These are phyloP conservation scores for Anisognathus igniventris DNA, from an alignment of 2,797 vertebrate genomes.

Conservation along the genomic window DNA sequence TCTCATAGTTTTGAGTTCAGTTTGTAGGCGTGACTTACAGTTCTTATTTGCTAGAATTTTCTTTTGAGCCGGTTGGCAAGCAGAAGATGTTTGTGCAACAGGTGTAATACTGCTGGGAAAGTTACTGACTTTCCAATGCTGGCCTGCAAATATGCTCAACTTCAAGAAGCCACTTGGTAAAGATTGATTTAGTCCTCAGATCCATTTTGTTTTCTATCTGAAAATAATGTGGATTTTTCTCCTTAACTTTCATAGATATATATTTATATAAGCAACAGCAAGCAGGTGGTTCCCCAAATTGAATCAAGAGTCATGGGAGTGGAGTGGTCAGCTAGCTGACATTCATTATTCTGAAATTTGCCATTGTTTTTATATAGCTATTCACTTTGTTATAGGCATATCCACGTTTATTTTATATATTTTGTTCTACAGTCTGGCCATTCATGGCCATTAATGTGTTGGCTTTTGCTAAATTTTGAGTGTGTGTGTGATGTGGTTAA, in stretches of 20 bases:
- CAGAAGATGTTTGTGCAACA: not conserved
- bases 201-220: not conserved
- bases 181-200: accelerated
- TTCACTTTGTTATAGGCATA: not conserved
- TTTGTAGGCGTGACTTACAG: not conserved
- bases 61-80: not conserved
- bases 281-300: not conserved
- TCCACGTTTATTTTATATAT: not conserved
- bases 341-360: not conserved
- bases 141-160: not conserved
- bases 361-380: not conserved
- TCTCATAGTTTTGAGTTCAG: not conserved
- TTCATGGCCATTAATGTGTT: not conserved
- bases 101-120: not conserved
- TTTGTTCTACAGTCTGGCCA: not conserved
- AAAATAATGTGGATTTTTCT: not conserved
- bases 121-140: not conserved
- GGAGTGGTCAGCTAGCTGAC: not conserved
- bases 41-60: not conserved
- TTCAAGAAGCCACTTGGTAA: not conserved
- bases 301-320: not conserved
- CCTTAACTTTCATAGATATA: not conserved
- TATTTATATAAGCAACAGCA: not conserved
- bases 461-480: not conserved
- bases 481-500: not conserved